phyloP scores from a whole-genome alignment of 2,113 vertebrate genomes.

The Podiceps cristatus region DNA sequence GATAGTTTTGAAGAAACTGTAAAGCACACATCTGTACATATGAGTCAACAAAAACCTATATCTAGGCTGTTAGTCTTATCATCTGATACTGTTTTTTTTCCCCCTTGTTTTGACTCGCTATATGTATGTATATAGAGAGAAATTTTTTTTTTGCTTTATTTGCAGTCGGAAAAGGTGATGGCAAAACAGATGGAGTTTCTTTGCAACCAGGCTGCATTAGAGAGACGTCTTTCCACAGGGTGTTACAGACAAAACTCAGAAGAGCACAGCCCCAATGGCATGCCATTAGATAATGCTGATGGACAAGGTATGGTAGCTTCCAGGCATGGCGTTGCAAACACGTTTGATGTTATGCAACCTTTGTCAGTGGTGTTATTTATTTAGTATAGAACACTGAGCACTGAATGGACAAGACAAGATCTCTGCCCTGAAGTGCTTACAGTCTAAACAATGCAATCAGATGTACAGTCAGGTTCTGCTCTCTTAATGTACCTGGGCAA shows the following conservation, averaged over 20 bases:
- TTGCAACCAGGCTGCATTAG: slow-evolving; percentile 87
- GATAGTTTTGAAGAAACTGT: slow-evolving; percentile 44
- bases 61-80: slow-evolving; percentile 58
- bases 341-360: not conserved
- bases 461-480: not conserved
- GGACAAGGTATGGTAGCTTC: slow-evolving; percentile 79
- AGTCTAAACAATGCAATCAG: not conserved
- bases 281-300: slow-evolving; percentile 78
- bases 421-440: slow-evolving; percentile 35
- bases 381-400: not conserved
- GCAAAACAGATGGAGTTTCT: slow-evolving; percentile 95
- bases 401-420: slow-evolving; percentile 46
- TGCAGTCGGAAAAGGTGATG: slow-evolving; percentile 91
- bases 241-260: slow-evolving; percentile 85
- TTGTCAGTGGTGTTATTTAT: not conserved
- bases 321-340: not conserved
- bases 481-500: not conserved
- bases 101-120: slow-evolving; percentile 33
- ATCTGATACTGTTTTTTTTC: slow-evolving; percentile 26
- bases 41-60: slow-evolving; percentile 63
- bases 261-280: slow-evolving; percentile 84
- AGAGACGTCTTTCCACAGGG: slow-evolving; percentile 86
- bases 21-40: slow-evolving; percentile 68
- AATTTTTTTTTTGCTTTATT: slow-evolving; percentile 42
- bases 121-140: not conserved